Base-by-base conservation (phyloP, 2,797 vertebrate genomes). In the Myotis planiceps region DNA sequence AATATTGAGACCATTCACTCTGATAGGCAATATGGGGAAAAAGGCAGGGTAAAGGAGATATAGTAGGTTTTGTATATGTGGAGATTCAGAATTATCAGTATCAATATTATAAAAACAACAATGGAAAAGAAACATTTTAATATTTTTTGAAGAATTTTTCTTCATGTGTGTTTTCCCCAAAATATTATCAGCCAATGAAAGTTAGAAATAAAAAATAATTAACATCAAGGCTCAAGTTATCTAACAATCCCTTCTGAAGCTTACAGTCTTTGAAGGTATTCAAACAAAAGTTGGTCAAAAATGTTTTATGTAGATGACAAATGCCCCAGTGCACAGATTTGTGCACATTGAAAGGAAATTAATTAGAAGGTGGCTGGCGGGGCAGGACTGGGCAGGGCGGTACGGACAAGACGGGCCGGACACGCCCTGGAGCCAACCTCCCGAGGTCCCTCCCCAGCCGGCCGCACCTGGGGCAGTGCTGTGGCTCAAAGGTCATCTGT, bases 161-260 rank as follows among this genome's bases (percentile, higher is more conserved):
- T 53, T 23, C 76, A 69, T 12, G 9, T 88, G 16, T 63, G 1
- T 71, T 49, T 58, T 75, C 6, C 37, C 18, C 29, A 25, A 88
- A 91, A 14, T 71, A 74, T 19, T 76, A 85, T 55, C 47, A 42
- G 49, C 9, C 27, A 81, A 71, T 37, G 58, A 88, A 92, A 93
- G n/a, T 74, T 23, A 74, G 58, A 90, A 37, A 95, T 91, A 72
- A 87, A 90, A 85, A 84, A 34, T 63, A 72, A 90, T 29, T 88
- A 87, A 87, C 2, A 34, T 69, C 34, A 92, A 87, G 49, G 32
- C 32, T 92, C 15, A 71, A 76, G 4, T 53, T 80, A 90, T 39
- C 16, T 87, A 90, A 32, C 21, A 91, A 58, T 32, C 12, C n/a
- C 29, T 94, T 92, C 49, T 92, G 23, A 92, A 74, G 14, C 7